Evolutionary conservation across 2,797 vertebrate genomes (phyloP).

Genomic region (Spea hammondii): DNA sequence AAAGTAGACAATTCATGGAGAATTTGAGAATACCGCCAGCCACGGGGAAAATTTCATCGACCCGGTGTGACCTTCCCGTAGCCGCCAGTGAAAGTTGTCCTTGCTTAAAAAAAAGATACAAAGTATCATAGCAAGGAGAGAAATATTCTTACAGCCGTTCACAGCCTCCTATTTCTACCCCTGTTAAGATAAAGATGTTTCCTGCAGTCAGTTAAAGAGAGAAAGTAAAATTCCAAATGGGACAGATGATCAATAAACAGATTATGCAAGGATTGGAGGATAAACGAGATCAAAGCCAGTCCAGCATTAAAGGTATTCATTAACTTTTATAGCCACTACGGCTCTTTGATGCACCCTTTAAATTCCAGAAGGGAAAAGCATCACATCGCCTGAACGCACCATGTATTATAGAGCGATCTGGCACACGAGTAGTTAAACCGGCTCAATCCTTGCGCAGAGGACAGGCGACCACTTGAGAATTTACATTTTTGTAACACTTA

Average conservation of each 20-base stretch:
- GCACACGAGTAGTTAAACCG: neutral
- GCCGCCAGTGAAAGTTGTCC: no score
- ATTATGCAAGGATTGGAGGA: constrained; percentile 12
- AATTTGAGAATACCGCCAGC: no score
- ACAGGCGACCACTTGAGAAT: constrained; percentile 35
- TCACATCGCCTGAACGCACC: neutral
- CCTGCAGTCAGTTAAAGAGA: neutral
- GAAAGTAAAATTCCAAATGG: neutral
- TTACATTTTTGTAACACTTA: constrained; percentile 37
- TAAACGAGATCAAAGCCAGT: constrained; percentile 28
- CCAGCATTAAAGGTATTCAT: constrained; percentile 19
- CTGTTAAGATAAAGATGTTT: neutral
- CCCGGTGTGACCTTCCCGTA: no score
- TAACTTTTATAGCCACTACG: neutral
- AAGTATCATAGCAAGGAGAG: no score
- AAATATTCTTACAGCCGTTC: no score
- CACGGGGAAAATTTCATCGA: no score
- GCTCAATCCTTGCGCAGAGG: neutral
- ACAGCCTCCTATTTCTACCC: no score
- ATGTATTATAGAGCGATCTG: neutral
- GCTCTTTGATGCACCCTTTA: constrained; percentile 4
- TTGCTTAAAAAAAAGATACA: no score
- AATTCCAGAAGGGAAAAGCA: neutral
- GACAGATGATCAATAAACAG: constrained; percentile 36
- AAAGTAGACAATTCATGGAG: no score